Conservation (phyloP, 2,888 invertebrate genomes). For the Drosophila kuntzei region DNA sequence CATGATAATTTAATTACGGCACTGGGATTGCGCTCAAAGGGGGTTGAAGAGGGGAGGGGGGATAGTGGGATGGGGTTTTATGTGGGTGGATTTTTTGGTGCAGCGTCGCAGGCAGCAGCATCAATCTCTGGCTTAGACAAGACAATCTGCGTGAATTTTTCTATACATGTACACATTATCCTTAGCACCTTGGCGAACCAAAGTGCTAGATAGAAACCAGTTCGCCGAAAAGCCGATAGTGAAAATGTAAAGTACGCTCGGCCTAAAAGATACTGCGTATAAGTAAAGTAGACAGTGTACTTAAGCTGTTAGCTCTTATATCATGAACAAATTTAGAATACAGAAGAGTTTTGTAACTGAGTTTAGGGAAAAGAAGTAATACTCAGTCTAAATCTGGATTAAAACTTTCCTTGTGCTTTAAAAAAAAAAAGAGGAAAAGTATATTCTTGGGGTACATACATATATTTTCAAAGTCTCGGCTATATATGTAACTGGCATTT, state of each 20-base stretch:
- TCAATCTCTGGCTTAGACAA: constrained; percentile 75
- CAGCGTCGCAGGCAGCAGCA: constrained; percentile 51
- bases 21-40: constrained; percentile 33
- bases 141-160: constrained; percentile 54
- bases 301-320: too few relatives aligned
- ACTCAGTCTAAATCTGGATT: too few relatives aligned
- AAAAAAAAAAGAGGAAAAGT: too few relatives aligned
- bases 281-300: too few relatives aligned
- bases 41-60: neutral
- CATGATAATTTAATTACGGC: constrained; percentile 77
- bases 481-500: too few relatives aligned
- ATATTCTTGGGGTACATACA: too few relatives aligned
- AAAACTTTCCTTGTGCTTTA: too few relatives aligned
- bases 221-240: neutral
- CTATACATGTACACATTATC: constrained; percentile 43
- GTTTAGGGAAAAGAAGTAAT: too few relatives aligned
- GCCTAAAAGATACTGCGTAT: neutral
- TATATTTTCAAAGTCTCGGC: too few relatives aligned
- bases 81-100: constrained; percentile 5
- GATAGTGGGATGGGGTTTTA: neutral
- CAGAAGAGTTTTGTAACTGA: too few relatives aligned
- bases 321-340: too few relatives aligned
- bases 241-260: neutral
- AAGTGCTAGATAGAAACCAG: constrained; percentile 28
- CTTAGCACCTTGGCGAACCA: constrained; percentile 47